These are phyloP conservation scores for Dasypus novemcinctus DNA, from an alignment of 2,113 vertebrate genomes.

Conservation along the genomic window DNA sequence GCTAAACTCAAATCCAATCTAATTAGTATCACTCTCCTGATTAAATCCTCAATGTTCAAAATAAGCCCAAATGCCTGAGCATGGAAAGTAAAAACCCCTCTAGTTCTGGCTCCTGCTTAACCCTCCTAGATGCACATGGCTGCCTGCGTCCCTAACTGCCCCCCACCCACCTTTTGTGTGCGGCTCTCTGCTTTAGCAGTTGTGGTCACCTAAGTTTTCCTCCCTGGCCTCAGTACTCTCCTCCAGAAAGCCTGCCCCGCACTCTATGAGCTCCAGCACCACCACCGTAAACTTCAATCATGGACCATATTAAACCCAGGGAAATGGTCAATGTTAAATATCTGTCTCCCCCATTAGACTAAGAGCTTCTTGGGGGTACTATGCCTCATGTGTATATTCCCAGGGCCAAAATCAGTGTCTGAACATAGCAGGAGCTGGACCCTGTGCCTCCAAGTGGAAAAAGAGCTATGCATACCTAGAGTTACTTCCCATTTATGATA, in stretches of 20 bases:
- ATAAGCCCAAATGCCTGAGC: neutral
- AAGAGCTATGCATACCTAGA: neutral
- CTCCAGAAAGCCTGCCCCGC: neutral
- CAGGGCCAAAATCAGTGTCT: neutral
- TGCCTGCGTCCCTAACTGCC: fast-evolving
- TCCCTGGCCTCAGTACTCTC: neutral
- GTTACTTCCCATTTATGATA: fast-evolving
- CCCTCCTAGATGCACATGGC: neutral
- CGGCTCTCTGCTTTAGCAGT: neutral
- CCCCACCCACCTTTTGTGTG: neutral
- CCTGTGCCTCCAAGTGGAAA: neutral
- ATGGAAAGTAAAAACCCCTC: neutral
- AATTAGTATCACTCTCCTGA: neutral
- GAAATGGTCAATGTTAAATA: too few species aligned
- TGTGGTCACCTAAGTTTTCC: neutral
- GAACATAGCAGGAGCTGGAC: neutral
- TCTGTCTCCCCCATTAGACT: neutral
- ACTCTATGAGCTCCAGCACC: neutral
- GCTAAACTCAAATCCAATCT: neutral
- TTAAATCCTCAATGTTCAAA: neutral
- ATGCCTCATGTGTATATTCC: neutral
- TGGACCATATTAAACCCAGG: neutral
- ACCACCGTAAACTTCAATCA: neutral
- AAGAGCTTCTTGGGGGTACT: neutral
- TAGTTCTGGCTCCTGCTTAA: neutral